phyloP scores from a whole-genome alignment of 1,140 invertebrate genomes.

The Zelostemma sp. region DNA sequence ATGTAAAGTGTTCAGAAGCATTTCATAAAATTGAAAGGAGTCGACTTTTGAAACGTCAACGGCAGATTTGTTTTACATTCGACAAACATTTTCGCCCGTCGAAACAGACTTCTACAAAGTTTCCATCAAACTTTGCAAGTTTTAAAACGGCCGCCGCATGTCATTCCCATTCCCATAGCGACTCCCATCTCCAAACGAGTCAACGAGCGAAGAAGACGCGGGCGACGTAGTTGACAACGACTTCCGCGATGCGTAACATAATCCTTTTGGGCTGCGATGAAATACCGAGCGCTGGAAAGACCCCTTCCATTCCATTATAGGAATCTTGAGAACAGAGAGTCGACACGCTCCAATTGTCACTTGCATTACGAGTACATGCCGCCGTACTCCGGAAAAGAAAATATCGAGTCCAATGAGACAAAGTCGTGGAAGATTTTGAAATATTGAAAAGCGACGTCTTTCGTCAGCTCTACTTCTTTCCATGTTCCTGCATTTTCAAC shows the following conservation, averaged over 20 bases:
- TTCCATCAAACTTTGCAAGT: slow-evolving; percentile 42
- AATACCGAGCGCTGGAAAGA: slow-evolving; percentile 28
- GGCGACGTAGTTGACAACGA: slow-evolving; percentile 19
- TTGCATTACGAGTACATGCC: slow-evolving; percentile 30
- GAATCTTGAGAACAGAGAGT: slow-evolving; percentile 32
- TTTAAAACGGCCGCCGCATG: slow-evolving; percentile 39
- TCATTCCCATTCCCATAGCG: slow-evolving; percentile 41
- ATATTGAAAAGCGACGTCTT: slow-evolving; percentile 48
- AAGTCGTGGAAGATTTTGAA: slow-evolving; percentile 45
- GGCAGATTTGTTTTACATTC: slow-evolving; percentile 39
- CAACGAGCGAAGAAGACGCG: slow-evolving; percentile 17
- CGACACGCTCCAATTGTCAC: slow-evolving; percentile 45
- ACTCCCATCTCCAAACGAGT: slow-evolving; percentile 27
- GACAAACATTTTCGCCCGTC: slow-evolving; percentile 16
- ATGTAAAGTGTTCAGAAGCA: neutral
- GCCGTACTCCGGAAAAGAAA: slow-evolving; percentile 27
- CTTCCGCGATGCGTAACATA: slow-evolving; percentile 53
- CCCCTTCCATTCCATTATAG: slow-evolving; percentile 44
- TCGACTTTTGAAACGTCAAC: slow-evolving; percentile 18
- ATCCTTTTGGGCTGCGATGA: slow-evolving; percentile 47
- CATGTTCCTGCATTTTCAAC: slow-evolving; percentile 33
- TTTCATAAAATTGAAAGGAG: slow-evolving; percentile 6
- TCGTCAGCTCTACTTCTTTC: slow-evolving; percentile 33
- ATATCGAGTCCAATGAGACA: slow-evolving; percentile 35
- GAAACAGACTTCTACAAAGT: slow-evolving; percentile 36